Evolutionary conservation across 1,140 invertebrate species (phyloP), one percentile per base, ranked within the genome.

Genomic region (Melanaphis sacchari): DNA sequence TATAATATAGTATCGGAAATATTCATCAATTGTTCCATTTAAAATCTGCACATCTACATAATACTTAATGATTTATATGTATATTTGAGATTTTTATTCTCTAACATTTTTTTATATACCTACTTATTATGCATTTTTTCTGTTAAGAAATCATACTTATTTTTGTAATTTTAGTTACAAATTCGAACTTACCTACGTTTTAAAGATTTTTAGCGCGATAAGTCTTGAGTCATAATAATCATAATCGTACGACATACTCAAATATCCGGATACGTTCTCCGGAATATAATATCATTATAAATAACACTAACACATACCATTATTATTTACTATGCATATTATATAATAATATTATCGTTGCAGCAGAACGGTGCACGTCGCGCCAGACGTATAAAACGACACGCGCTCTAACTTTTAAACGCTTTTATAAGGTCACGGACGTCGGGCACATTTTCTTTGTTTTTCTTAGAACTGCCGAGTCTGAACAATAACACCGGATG

Each of bases 361-460:
- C 15, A 76, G 15, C 15, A 66, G 31, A 76, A 76, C 54, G 5
- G 59, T 6, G 31, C n/a, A 15, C 15, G 5, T 66, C 15, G 31
- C 59, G 15, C 18, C 31, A 9, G 15, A 36, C 15, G 31, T n/a
- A 15, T 15, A 76, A n/a, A n/a, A 76, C 59, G 59, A 76, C 59
- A 76, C 59, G n/a, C 15, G 31, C 24, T n/a, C 31, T 18, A 76
- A 76, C 11, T 76, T 76, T n/a, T 76, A n/a, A 76, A 76, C 59
- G 31, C 59, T 76, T 76, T 76, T 76, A 22, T 82, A 82, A 82
- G 81, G 81, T 82, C 81, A 82, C 38, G 81, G 81, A 38, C 81
- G 22, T 40, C 81, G n/a, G 38, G 38, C 81, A 82, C 81, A 40
- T 38, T 82, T 82, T 82, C 36, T 21, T 82, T 38, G 81, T 82